Base-by-base conservation (phyloP, 2,797 vertebrate species). In the Peromyscus aztecus region DNA sequence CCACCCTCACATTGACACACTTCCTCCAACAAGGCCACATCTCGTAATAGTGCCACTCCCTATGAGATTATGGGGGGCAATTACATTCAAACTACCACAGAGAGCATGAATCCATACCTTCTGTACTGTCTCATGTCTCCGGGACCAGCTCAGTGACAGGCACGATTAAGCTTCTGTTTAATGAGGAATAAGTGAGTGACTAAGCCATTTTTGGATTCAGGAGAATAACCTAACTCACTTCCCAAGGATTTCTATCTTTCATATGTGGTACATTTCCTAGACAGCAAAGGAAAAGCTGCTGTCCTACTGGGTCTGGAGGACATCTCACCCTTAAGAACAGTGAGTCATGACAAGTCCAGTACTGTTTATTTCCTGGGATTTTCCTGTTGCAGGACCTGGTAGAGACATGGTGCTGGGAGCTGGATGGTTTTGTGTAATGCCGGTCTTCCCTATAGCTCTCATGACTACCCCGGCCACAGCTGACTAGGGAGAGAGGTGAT, bases 381-480 rank as follows among this genome's bases (percentile, higher is more conserved):
- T 67, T 29, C 49, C 77, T 69, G 19, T 27, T n/a, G 59, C 31
- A 14, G 24, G 12, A 19, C 34, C 23, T 55, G 49, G 46, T 27
- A 55, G 7, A 87, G 65, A 71, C 55, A 27, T 37, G 23, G 65
- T 87, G 21, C 85, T 6, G 1, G 43, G 49, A 69, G 49, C 55
- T 7, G 12, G 31, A n/a, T 55, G 4, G 21, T 6, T 63, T 29
- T 6, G 4, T 24, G 63, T 40, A 1, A 5, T 0, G 0, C 55
- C 24, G 17, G 21, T 34, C 71, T 77, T 52, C 4, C 0, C n/a
- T 16, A 11, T 27, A 34, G 29, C 78, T 76, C 37, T 77, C 88
- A 17, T n/a, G 29, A 85, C 63, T 59, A 1, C 13, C 1, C 29
- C 10, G 31, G 40, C 59, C 55, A 57, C 43, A 43, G 71, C 17